Conservation (phyloP, 1,140 invertebrate species). For the Teleopsis dalmanni region DNA sequence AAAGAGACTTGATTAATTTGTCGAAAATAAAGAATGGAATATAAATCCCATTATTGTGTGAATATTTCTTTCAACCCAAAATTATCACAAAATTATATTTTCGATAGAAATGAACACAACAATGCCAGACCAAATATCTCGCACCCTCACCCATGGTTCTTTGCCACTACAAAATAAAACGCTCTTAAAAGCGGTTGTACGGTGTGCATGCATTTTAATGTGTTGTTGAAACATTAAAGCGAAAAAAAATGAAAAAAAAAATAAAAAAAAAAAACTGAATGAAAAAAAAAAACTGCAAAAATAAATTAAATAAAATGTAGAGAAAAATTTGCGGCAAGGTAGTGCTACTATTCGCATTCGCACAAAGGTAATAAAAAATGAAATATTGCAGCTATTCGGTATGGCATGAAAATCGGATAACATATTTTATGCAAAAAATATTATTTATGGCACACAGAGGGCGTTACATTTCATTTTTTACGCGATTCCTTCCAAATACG, state of each 20-base stretch:
- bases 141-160: too few relatives aligned
- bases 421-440: conserved; percentile 21
- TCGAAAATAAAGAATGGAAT: too few relatives aligned
- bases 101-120: too few relatives aligned
- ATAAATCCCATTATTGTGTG: too few relatives aligned
- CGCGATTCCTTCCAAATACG: too few relatives aligned
- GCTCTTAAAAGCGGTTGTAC: background rate
- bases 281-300: background rate
- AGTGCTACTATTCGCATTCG: too few relatives aligned
- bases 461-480: conserved; percentile 13
- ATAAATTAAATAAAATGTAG: background rate
- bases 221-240: background rate
- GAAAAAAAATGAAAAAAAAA: conserved; percentile 1
- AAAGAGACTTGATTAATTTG: too few relatives aligned
- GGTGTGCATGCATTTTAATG: background rate
- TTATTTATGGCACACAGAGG: conserved; percentile 18
- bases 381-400: conserved; percentile 19
- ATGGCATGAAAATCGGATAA: conserved; percentile 21
- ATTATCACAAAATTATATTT: too few relatives aligned
- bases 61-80: too few relatives aligned
- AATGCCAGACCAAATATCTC: too few relatives aligned
- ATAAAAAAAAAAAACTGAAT: background rate
- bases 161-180: background rate
- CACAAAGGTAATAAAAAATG: conserved; percentile 20
- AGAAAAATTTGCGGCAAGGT: background rate